Evolutionary conservation across 1,140 invertebrate species (phyloP).

Genomic region (Hyposmocoma kahamanoa): DNA sequence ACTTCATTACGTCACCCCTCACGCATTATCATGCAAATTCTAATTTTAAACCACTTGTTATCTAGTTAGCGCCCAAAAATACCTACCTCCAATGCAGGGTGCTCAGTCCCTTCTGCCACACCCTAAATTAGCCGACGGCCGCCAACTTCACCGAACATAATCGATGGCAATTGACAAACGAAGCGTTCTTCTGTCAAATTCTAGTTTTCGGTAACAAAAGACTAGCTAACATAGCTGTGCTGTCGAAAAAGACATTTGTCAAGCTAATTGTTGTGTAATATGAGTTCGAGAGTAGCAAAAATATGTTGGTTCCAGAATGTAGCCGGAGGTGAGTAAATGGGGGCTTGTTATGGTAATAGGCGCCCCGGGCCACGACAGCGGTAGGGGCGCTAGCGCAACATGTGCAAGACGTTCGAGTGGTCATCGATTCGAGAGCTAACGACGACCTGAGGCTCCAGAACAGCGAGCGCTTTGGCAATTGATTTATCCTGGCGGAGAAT

Average conservation of each 20-base stretch:
- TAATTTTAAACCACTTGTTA: constrained; percentile 72
- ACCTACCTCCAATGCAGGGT: constrained; percentile 33
- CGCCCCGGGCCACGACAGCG: constrained; percentile 35
- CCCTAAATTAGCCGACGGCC: constrained; percentile 58
- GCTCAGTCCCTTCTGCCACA: too few relatives aligned
- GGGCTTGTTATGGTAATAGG: constrained; percentile 68
- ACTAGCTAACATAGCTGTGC: constrained; percentile 22
- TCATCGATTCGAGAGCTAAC: constrained; percentile 41
- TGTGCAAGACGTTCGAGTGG: constrained; percentile 33
- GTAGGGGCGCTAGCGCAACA: constrained; percentile 29
- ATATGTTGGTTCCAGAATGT: constrained; percentile 15
- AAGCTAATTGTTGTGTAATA: neutral
- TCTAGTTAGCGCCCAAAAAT: constrained; percentile 71
- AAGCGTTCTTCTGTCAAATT: constrained; percentile 66
- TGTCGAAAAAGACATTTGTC: neutral
- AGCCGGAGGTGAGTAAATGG: constrained; percentile 57
- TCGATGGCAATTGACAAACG: constrained; percentile 69
- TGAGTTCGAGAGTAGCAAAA: constrained; percentile 1
- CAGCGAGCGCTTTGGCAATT: too few relatives aligned
- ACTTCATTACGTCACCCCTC: constrained; percentile 32
- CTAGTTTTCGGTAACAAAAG: constrained; percentile 63
- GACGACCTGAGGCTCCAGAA: too few relatives aligned
- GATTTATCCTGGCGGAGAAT: too few relatives aligned
- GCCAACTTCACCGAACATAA: constrained; percentile 52
- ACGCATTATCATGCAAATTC: constrained; percentile 69